Evolutionary conservation across 2,888 invertebrate genomes (phyloP).

Genomic region (Orthosia incerta): DNA sequence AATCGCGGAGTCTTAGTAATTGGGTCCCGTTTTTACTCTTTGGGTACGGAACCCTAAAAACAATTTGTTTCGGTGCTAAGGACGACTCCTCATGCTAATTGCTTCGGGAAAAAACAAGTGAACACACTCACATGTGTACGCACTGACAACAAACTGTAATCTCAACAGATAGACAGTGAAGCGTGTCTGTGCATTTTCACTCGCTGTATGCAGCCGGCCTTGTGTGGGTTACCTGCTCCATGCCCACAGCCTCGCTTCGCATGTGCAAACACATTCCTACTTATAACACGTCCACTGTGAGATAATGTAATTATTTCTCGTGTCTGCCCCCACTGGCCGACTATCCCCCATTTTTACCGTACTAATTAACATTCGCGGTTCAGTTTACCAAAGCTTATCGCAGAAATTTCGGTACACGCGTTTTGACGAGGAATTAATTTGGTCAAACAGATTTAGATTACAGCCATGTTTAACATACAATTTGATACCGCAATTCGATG

Average conservation of each 20-base stretch:
- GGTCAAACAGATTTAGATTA: slow-evolving; percentile 72
- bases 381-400: slow-evolving; percentile 67
- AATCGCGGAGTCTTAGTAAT: too few species aligned
- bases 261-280: slow-evolving; percentile 79
- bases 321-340: slow-evolving; percentile 67
- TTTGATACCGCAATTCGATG: slow-evolving; percentile 64
- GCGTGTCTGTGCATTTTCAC: background rate
- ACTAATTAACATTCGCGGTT: slow-evolving; percentile 71
- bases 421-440: slow-evolving; percentile 69
- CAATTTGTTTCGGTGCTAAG: too few species aligned
- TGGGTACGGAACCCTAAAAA: too few species aligned
- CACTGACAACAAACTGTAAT: too few species aligned
- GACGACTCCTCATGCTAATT: background rate
- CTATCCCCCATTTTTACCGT: slow-evolving; percentile 71
- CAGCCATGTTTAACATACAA: slow-evolving; percentile 66
- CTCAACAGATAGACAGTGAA: background rate
- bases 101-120: background rate
- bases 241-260: slow-evolving; percentile 68
- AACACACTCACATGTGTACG: background rate
- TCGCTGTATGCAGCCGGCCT: background rate
- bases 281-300: slow-evolving; percentile 75
- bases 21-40: too few species aligned
- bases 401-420: slow-evolving; percentile 53
- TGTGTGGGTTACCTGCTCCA: slow-evolving; percentile 5
- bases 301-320: slow-evolving; percentile 83